Evolutionary conservation across 2,797 vertebrate species (phyloP).

Genomic region (Myotis pilosus): DNA sequence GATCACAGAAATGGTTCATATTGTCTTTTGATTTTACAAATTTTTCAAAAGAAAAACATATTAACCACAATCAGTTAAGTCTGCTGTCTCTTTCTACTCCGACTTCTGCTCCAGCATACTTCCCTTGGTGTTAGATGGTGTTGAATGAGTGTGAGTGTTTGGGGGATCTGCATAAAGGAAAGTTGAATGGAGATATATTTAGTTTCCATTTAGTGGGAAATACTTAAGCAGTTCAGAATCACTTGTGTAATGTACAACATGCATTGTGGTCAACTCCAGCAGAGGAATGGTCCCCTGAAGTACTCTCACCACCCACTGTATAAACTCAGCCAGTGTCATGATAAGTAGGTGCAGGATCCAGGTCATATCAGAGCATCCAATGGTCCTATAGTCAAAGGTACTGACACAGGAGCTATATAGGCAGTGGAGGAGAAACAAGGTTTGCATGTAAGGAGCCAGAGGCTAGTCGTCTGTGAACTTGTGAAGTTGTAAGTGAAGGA

Average conservation of each 20-base stretch:
- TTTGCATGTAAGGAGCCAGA: neutral
- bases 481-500: neutral
- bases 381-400: neutral
- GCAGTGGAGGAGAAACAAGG: neutral
- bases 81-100: neutral
- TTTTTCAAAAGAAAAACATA: neutral
- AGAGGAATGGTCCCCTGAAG: neutral
- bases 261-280: neutral
- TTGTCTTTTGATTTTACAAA: neutral
- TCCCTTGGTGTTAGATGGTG: neutral
- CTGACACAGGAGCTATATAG: neutral
- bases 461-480: neutral
- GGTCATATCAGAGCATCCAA: neutral
- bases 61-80: neutral
- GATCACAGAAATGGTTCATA: neutral
- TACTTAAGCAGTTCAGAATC: neutral
- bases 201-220: neutral
- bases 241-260: neutral
- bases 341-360: neutral
- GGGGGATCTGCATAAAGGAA: neutral
- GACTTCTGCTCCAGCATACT: neutral
- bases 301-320: neutral
- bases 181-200: neutral
- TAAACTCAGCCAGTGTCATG: neutral
- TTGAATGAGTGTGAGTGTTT: neutral